These are phyloP conservation scores for Yasuhikotakia modesta DNA, from an alignment of 2,797 vertebrate genomes.

Conservation along the genomic window DNA sequence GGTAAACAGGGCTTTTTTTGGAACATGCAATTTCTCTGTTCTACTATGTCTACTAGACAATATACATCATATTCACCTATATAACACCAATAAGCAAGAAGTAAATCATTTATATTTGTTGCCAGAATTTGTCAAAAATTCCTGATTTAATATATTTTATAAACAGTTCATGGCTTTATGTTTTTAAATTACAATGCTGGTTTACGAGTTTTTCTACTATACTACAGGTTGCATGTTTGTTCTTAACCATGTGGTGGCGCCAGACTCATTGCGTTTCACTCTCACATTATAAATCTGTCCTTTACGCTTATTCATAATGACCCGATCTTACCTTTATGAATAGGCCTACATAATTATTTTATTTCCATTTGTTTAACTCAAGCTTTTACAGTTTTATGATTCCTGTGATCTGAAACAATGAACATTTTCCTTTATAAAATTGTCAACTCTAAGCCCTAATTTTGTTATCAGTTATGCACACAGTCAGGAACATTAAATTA, in stretches of 20 bases:
- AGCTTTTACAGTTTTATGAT: not conserved
- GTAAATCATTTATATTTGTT: too few species aligned
- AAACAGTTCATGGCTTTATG: too few species aligned
- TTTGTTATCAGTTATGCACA: not conserved
- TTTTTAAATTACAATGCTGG: too few species aligned
- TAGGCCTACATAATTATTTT: not conserved
- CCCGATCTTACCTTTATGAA: constrained; percentile 52
- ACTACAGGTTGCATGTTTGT: not conserved
- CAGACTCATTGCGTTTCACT: constrained; percentile 29
- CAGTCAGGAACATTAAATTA: not conserved
- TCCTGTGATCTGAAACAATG: not conserved
- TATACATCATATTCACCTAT: too few species aligned
- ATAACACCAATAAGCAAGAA: too few species aligned
- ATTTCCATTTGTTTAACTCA: not conserved
- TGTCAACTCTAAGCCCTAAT: not conserved
- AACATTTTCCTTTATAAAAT: not conserved
- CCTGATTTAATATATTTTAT: too few species aligned
- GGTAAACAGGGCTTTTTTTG: too few species aligned
- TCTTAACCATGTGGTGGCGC: constrained; percentile 65
- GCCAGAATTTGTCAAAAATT: too few species aligned
- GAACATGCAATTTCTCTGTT: too few species aligned
- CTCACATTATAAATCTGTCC: constrained; percentile 15
- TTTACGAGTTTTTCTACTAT: not conserved
- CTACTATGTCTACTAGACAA: too few species aligned
- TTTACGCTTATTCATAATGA: constrained; percentile 56